Evolutionary conservation across 2,888 invertebrate genomes (phyloP), one percentile per base, ranked within the genome.

Genomic region (Chymomyza amoena): DNA sequence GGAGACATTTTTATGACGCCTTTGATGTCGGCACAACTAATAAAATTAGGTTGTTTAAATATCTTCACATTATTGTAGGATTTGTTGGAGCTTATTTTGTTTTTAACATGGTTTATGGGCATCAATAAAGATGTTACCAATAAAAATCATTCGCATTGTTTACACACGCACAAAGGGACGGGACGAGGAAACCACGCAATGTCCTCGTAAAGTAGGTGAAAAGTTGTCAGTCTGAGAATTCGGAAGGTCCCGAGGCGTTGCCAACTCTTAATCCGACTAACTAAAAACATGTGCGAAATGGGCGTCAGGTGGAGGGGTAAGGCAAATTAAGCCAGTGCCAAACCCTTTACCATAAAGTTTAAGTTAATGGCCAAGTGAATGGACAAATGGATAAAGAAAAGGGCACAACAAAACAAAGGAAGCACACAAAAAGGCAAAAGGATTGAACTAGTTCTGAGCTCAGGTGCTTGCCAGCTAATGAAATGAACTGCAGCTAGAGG

Each of bases 401-500:
- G 25, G 39, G 18, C 32, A 50, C n/a, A 61, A 64, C 15, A 65
- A 69, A 45, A 15, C 56, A 68, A 18, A 6, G 39, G 36, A 32
- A n/a, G 28, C 28, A 32, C 32, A 32, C 32, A 32, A 32, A 32
- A 28, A 32, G 59, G 63, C 59, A 64, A 78, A 81, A 66, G 76
- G 79, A 76, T 84, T 76, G 69, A 73, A 79, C 76, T 70, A 73
- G 66, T 32, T 10, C 39, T 45, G 13, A 45, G 39, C 66, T 67
- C 76, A 76, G 72, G 68, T 75, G 64, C 67, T 60, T 1, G 51
- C 39, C 70, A 71, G 78, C 75, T 54, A 54, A 54, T 79, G 79
- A 87, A 84, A 80, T 84, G 76, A 82, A 85, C 78, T 87, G 75
- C 80, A 87, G 75, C 75, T n/a, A 61, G 36, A 15, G 36, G 61